phyloP scores from a whole-genome alignment of 2,797 vertebrate genomes.

The Sebastolobus alascanus region DNA sequence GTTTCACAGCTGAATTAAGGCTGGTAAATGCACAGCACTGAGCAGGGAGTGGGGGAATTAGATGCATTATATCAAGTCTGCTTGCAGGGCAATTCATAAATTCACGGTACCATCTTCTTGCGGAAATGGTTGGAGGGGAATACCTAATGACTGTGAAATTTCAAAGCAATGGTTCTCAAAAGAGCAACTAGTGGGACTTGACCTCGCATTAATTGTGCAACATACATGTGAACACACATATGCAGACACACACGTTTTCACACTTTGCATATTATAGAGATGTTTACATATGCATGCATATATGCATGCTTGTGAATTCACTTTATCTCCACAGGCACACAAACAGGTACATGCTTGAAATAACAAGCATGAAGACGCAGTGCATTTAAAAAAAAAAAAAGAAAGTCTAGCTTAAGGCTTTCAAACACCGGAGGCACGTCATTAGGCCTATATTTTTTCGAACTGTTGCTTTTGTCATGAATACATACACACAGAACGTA shows the following conservation, averaged over 20 bases:
- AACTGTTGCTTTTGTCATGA: too few relatives aligned
- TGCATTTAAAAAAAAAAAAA: background rate
- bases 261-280: background rate
- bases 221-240: slow-evolving; percentile 20
- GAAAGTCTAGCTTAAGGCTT: background rate
- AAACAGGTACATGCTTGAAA: slow-evolving; percentile 1
- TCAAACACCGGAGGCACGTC: background rate
- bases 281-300: background rate
- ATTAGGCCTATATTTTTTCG: too few relatives aligned
- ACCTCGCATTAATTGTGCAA: slow-evolving; percentile 50
- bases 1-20: slow-evolving; percentile 62
- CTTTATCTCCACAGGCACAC: background rate
- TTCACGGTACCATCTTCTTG: slow-evolving; percentile 39
- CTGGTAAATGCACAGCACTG: slow-evolving; percentile 54
- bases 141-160: slow-evolving; percentile 65
- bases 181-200: slow-evolving; percentile 46
- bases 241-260: background rate
- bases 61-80: slow-evolving; percentile 51
- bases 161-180: slow-evolving; percentile 49
- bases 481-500: too few relatives aligned
- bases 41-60: slow-evolving; percentile 47
- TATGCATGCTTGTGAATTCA: background rate
- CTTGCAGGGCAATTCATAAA: slow-evolving; percentile 60
- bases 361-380: background rate
- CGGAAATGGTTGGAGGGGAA: slow-evolving; percentile 45